Evolutionary conservation across 2,888 invertebrate genomes (phyloP), one percentile per base, ranked within the genome.

Genomic region (Heliconius hortense): DNA sequence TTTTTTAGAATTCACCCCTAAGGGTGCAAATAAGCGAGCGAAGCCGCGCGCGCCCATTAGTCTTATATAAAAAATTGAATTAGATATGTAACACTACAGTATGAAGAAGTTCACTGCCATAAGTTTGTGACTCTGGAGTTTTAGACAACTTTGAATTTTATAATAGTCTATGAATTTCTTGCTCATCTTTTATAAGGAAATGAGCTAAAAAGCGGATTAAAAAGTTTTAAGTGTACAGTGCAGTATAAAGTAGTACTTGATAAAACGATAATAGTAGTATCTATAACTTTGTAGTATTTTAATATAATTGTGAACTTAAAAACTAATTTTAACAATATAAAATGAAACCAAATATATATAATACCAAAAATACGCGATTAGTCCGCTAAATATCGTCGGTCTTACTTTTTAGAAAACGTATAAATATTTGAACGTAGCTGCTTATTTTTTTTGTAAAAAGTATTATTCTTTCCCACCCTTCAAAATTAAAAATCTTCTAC

Each of bases 171-270:
- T 43, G 28, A 53, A 53, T 31, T 26, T 53, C 68, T 68, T 59
- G 59, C 31, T 59, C 60, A 24, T 59, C 13, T 39, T 39, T 70
- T 35, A 35, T 68, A 53, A 59, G 59, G 35, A 71, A 71, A 70
- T 59, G 70, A 60, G 39, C 18, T 60, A 24, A 39, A 71, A 60
- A 60, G 60, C 60, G 39, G 2, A 60, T 71, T 60, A 5, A 1
- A 60, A 71, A 70, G 24, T 71, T 60, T 71, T 24, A 71, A 70
- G 70, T 71, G 39, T 39, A 26, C 21, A 71, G 31, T 71, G 24
- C 60, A 71, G 39, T 68, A 28, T 18, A 53, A 68, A 68, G 28
- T 68, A 24, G 31, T 13, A 15, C n/a, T 53, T 68, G 28, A 24
- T 4, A 68, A 35, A 35, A 28, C n/a, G 28, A 68, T 28, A 53